Evolutionary conservation across 2,888 invertebrate species (phyloP), one percentile per base, ranked within the genome.

Genomic region (Cephus runcator): DNA sequence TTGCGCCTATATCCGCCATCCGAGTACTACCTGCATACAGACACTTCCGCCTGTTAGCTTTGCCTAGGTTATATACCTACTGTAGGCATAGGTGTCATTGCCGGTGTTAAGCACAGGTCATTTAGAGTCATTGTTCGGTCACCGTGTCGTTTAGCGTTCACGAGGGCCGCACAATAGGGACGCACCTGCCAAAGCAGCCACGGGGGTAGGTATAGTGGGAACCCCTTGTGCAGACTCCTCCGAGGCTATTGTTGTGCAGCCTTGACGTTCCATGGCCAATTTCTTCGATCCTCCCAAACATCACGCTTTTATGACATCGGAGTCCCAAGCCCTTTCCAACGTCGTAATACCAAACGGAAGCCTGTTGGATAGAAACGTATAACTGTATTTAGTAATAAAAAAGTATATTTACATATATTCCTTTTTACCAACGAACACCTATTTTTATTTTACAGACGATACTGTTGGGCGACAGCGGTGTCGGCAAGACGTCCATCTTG

Each of bases 401-500:
- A 30, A 69, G 33, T 30, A 6, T 11, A 30, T 12, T 30, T 69
- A 0, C 31, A 30, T 69, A 30, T 31, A 69, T 30, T 15, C 3
- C 12, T 3, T 30, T 30, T 11, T 69, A 11, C 0, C 15, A 15
- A 15, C 15, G 1, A 6, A 15, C 4, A 40, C 1, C 15, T 15
- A 6, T 15, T 15, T 77, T 80, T 78, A 76, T 80, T 81, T 87
- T 92, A 92, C 93, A 97, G 97, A 98, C 97, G 80, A 98, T 98
- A 86, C 93, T 98, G n/a, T 94, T 98, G 56, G 98, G 98, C 1
- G 98, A 98, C 92, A 97, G 97, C 82, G 98, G 98, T 11, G 98
- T 98, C 30, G 98, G 98, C 11, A 98, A 98, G 92, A 98, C 98
- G 0, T 98, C 98, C 3, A 93, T 98, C 76, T 93, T 98, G 81